Evolutionary conservation across 37 sponge, comb jelly and placozoan genomes (phyloP), one percentile per base, ranked within the genome.

Genomic region (Spongilla lacustris): DNA sequence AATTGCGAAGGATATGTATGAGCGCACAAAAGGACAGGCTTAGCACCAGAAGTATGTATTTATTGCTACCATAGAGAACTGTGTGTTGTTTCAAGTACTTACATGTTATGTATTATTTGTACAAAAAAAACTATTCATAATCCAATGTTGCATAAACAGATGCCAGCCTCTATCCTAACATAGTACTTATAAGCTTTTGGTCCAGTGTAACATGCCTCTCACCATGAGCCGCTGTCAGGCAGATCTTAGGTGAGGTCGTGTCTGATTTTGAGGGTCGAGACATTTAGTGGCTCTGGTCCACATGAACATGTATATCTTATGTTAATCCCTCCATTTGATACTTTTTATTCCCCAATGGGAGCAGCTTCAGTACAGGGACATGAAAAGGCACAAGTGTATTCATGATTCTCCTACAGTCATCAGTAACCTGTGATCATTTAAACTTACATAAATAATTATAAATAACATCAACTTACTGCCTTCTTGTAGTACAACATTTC

Each of bases 1-100:
- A 67, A 87, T 96, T 12, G 95, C 99, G n/a, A 86, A 93, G 76
- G 83, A 80, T 27, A 98, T 98, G 99, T 80, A 95, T 81, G 46
- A 29, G 28, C 71, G 48, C n/a, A 90, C 82, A 12, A 83, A 17
- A 58, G 58, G 19, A 17, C 58, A 58, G 21, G 14, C 58, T 17
- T 58, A 58, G 58, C 14, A 17, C 58, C 21, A 17, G 11, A 17
- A 41, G 6, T 41, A 41, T 58, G 58, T 17, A 1, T 58, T 58
- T 8, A 13, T 58, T 13, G 4, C 11, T 58, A 14, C 11, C 21
- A 17, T 58, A 58, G 58, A 58, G 58, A 17, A 58, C 58, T 58
- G 1, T 10, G 12, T 58, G 19, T 10, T 58, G 58, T 58, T 1
- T 58, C 58, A 58, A 58, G 46, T 8, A 46, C 46, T 46, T 46